Evolutionary conservation across 2,888 invertebrate genomes (phyloP), one percentile per base, ranked within the genome.

Genomic region (Alsophila aescularia): DNA sequence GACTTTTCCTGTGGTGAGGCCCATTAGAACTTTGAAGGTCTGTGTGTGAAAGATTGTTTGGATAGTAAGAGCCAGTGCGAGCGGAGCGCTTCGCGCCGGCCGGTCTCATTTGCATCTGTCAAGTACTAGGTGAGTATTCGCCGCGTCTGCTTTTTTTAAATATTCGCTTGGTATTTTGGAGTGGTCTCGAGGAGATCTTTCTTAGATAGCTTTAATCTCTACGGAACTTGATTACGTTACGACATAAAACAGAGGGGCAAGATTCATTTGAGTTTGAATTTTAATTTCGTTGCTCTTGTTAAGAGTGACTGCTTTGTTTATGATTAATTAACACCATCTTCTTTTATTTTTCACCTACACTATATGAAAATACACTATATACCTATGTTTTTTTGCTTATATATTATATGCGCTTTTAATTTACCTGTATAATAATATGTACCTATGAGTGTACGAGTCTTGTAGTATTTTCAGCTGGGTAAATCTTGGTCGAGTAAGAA

Each of bases 81-180:
- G 73, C 71, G 72, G 70, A 77, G 75, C 68, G 72, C 75, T 62
- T 67, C 68, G 67, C 64, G 75, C 73, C 73, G 75, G 74, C 75
- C 73, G 75, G 73, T 77, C 84, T 84, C 82, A 83, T 87, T 87
- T 83, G 77, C 85, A 84, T 83, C 84, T 78, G 81, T 81, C 83
- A 82, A 85, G 81, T 75, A 85, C 83, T 81, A 75, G 81, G 83
- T 84, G 58, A 85, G 87, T 86, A 79, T 73, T 72, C 71, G 76
- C 76, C 73, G 69, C 67, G 79, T 77, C 76, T 76, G 81, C 79
- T 81, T 81, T 83, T 83, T 78, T 59, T 29, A 52, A 76, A 81
- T 78, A 81, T 74, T 66, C 72, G 67, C 68, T 73, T 62, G 62
- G 67, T 67, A 66, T 76, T 75, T 73, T 68, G 54, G 72, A 76